Evolutionary conservation across 2,113 vertebrate species (phyloP).

Genomic region (Nycticryphes semicollaris): DNA sequence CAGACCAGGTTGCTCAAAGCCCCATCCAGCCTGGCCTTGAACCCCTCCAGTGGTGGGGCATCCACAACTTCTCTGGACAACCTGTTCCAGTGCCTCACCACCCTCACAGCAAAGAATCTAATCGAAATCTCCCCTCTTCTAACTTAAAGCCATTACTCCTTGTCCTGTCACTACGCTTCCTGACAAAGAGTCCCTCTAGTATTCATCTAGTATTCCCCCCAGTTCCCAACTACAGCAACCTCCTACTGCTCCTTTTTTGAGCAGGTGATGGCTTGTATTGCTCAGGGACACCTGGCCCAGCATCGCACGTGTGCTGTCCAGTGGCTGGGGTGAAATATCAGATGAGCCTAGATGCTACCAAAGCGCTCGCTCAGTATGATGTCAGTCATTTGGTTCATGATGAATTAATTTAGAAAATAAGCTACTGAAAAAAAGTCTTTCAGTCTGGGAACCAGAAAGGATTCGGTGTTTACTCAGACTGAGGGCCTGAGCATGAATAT

Average conservation of each 20-base stretch:
- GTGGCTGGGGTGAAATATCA: neutral
- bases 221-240: neutral
- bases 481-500: neutral
- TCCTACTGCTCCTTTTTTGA: neutral
- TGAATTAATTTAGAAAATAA: constrained; percentile 25
- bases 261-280: neutral
- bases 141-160: too few species aligned
- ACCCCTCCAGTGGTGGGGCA: too few species aligned
- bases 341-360: neutral
- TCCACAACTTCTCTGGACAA: too few species aligned
- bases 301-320: fast-evolving
- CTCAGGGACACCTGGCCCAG: neutral
- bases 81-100: too few species aligned
- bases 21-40: too few species aligned
- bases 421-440: neutral
- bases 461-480: constrained; percentile 12
- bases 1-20: too few species aligned
- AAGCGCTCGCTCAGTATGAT: neutral
- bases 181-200: too few species aligned
- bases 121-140: too few species aligned
- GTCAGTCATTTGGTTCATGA: neutral
- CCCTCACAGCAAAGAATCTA: too few species aligned
- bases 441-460: neutral
- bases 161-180: too few species aligned
- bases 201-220: neutral